Conservation (phyloP, 2,888 invertebrate species). For the Epistrophella euchroma region DNA sequence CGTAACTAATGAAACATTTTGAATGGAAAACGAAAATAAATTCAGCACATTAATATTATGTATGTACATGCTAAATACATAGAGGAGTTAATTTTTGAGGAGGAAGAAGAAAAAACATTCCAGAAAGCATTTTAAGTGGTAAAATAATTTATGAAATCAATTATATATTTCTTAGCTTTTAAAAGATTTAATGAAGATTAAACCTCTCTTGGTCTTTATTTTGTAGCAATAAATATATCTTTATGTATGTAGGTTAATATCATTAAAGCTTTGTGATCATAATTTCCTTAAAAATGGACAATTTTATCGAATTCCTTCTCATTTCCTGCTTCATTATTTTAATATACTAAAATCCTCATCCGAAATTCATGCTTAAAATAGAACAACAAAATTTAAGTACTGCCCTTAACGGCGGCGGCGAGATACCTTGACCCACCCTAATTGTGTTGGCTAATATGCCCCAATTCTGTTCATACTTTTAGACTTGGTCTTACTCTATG, state of each 20-base stretch:
- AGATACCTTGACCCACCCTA: conserved; percentile 36
- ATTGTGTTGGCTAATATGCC: neutral
- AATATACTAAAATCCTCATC: neutral
- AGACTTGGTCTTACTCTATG: neutral
- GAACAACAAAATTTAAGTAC: neutral
- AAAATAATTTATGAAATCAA: neutral
- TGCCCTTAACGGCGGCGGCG: conserved; percentile 5
- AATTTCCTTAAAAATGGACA: neutral
- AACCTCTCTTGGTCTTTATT: neutral
- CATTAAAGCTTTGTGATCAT: neutral
- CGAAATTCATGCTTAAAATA: neutral
- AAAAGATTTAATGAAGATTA: neutral
- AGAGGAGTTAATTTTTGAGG: neutral
- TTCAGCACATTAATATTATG: neutral
- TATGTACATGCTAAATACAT: too few relatives aligned
- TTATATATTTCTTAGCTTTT: neutral
- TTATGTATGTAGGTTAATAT: too few relatives aligned
- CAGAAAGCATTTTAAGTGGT: neutral
- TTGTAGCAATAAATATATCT: neutral
- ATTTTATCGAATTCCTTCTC: neutral
- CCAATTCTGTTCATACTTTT: neutral
- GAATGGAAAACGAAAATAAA: neutral
- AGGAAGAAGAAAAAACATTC: neutral
- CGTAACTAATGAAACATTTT: conserved; percentile 7
- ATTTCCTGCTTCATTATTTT: neutral